A percentile compares a stretch with the other conserved stretches of the same genome.
Evolutionary conservation across 1,140 invertebrate species (phyloP).

Genomic region (Oryctes rhinoceros): DNA sequence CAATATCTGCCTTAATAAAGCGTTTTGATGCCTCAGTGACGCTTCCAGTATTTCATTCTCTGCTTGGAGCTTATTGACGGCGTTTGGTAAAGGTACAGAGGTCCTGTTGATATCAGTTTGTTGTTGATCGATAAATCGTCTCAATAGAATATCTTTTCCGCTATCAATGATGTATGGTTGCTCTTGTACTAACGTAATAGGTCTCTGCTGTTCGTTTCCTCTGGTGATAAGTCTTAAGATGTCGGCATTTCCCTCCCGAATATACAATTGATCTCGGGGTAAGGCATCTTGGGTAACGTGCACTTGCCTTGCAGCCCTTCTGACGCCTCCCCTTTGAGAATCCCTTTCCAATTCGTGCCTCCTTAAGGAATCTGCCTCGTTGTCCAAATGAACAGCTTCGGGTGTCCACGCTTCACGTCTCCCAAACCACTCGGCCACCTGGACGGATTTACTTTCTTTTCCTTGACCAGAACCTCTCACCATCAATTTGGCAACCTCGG

Average conservation of each 20-base stretch:
- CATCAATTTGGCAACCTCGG: conserved; percentile 44
- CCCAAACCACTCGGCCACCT: conserved; percentile 74
- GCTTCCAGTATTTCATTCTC: conserved; percentile 68
- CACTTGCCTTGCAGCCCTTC: conserved; percentile 45
- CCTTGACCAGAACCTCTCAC: conserved; percentile 58
- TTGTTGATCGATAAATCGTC: conserved; percentile 83
- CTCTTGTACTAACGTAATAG: conserved; percentile 56
- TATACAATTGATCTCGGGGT: conserved; percentile 76
- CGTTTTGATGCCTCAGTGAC: conserved; percentile 77
- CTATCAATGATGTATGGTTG: conserved; percentile 71
- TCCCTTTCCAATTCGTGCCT: conserved; percentile 79
- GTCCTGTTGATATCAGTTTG: conserved; percentile 58
- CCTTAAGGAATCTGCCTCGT: conserved; percentile 74
- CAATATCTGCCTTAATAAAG: conserved; percentile 73
- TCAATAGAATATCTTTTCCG: conserved; percentile 82
- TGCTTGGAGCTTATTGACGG: conserved; percentile 53
- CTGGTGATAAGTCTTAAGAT: conserved; percentile 80
- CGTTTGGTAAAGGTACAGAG: conserved; percentile 61
- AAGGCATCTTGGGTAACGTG: conserved; percentile 48
- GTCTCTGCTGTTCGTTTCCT: conserved; percentile 64
- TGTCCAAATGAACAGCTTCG: conserved; percentile 55
- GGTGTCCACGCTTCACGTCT: conserved; percentile 63
- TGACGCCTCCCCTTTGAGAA: conserved; percentile 66
- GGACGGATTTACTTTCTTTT: conserved; percentile 75
- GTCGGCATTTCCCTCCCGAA: conserved; percentile 83